Evolutionary conservation across 2,797 vertebrate species (phyloP), one percentile per base, ranked within the genome.

Genomic region (Sternotherus odoratus): DNA sequence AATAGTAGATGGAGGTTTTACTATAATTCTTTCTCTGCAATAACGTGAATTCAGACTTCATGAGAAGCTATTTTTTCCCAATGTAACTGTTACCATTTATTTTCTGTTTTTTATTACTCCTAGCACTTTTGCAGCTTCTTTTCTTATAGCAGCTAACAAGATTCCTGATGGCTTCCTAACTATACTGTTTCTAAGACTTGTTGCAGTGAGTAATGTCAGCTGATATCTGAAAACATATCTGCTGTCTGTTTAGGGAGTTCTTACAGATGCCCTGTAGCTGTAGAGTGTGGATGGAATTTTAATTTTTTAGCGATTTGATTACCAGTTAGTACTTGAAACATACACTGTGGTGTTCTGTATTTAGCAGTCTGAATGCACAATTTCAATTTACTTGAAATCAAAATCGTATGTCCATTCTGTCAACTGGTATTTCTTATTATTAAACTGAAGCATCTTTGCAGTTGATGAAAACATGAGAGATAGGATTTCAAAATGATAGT

Each of bases 361-460:
- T 88, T 43, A 46, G 69, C 69, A 85, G 87, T 85, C 79, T 57
- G 80, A 48, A 26, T 77, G n/a, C 51, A 1, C 19, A 43, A 23
- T 86, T 85, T 51, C 26, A 1, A 23, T 16, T 56, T 89, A 51
- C 12, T 82, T 88, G 12, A 39, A 79, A 30, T 66, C 56, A 79
- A 77, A 13, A 77, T 83, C 60, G 15, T 51, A 77, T 28, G 51
- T 78, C 86, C 56, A 26, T 43, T 84, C 75, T 86, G 49, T 87
- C 84, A 89, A 83, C 88, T 88, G 66, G 26, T 51, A 79, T 94
- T 92, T 84, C 75, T 89, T 66, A 39, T 28, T 89, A 79, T 86
- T 75, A 79, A 93, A 82, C 96, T 83, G 79, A 72, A 91, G 83
- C 84, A 21, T 77, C 43, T 95, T 95, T 60, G 3, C 1, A 78